A percentile compares a stretch with the other conserved stretches of the same genome.
phyloP scores from a whole-genome alignment of 2,888 invertebrate species.

The Eupeodes latifasciatus region DNA sequence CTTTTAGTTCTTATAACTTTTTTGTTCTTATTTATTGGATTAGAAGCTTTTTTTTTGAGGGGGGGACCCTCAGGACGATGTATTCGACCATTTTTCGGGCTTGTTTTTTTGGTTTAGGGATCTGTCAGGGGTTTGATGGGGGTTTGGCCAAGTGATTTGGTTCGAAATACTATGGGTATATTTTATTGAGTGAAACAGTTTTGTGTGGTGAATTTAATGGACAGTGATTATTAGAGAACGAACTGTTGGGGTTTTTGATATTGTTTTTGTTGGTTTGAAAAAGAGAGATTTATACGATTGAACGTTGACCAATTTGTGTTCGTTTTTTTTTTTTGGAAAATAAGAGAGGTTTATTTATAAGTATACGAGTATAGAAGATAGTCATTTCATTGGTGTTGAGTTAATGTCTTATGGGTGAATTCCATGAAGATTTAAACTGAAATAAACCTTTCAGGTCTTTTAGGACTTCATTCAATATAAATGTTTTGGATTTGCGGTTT shows the following conservation, averaged over 20 bases:
- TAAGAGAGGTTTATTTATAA: background rate
- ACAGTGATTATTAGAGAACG: slow-evolving; percentile 25
- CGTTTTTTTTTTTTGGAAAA: background rate
- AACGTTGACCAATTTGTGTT: background rate
- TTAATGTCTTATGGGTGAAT: background rate
- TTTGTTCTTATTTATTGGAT: slow-evolving; percentile 21
- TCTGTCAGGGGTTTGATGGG: background rate
- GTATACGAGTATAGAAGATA: background rate
- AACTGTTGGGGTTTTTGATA: background rate
- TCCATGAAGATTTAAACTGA: too few species aligned
- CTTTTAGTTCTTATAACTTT: slow-evolving; percentile 41
- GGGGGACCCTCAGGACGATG: background rate
- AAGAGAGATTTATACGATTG: slow-evolving; percentile 17
- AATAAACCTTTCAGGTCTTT: too few species aligned
- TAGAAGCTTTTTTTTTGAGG: background rate
- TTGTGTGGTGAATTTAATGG: slow-evolving; percentile 43
- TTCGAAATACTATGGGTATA: slow-evolving; percentile 26
- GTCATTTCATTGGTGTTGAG: background rate
- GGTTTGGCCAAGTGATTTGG: slow-evolving; percentile 31
- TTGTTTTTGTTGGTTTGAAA: background rate
- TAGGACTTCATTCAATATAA: too few species aligned
- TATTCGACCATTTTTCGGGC: background rate
- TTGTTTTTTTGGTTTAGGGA: background rate
- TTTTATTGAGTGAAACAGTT: slow-evolving; percentile 45
- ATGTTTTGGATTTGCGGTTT: too few species aligned